Evolutionary conservation across 2,113 vertebrate species (phyloP).

Genomic region (Takifugu bimaculatus): DNA sequence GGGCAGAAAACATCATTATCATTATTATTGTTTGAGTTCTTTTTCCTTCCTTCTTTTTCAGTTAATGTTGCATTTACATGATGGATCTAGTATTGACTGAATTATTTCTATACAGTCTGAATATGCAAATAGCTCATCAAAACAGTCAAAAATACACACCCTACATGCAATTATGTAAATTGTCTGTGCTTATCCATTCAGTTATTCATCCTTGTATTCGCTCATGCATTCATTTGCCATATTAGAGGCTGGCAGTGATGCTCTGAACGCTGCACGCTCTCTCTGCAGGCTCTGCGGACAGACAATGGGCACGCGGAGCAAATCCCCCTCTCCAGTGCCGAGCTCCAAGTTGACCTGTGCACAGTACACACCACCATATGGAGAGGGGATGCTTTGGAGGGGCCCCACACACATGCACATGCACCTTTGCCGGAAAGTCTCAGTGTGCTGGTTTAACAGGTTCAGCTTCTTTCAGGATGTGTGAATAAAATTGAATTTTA

Average conservation of each 20-base stretch:
- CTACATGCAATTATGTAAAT: conserved; percentile 78
- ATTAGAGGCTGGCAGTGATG: conserved; percentile 58
- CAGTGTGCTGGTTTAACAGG: too few relatives aligned
- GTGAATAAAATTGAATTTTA: conserved; percentile 23
- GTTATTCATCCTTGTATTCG: conserved; percentile 72
- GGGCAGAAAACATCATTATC: conserved; percentile 70
- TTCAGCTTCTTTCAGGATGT: conserved; percentile 9
- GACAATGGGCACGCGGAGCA: conserved; percentile 54
- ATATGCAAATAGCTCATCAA: conserved; percentile 73
- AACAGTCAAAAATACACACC: conserved; percentile 70
- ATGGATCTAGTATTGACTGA: conserved; percentile 71
- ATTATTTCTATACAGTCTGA: conserved; percentile 73
- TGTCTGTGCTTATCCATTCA: conserved; percentile 74
- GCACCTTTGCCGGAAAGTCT: not conserved
- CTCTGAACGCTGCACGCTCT: conserved; percentile 57
- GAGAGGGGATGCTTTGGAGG: conserved; percentile 32
- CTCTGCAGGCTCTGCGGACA: conserved; percentile 56
- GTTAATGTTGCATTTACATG: conserved; percentile 75
- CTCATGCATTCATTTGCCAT: conserved; percentile 76
- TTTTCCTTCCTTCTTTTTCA: conserved; percentile 23
- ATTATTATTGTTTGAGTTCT: conserved; percentile 73
- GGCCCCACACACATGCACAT: conserved; percentile 7
- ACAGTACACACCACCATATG: conserved; percentile 31
- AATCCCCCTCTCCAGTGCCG: conserved; percentile 38
- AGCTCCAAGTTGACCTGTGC: conserved; percentile 51